Percentiles rank a stretch among this genome's conserved stretches.
phyloP scores from a whole-genome alignment of 2,888 invertebrate genomes.

The Pollenia angustigena region DNA sequence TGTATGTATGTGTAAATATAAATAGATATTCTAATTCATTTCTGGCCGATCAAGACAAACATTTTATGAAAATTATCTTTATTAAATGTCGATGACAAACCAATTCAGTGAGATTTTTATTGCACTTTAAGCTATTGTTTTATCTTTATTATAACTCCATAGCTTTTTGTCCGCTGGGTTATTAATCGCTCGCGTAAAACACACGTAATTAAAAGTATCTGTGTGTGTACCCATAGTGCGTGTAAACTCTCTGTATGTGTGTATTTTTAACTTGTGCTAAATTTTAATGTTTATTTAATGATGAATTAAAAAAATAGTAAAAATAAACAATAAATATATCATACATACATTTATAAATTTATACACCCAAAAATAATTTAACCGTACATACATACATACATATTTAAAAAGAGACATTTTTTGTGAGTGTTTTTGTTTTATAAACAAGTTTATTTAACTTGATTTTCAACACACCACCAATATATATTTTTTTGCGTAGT shows the following conservation, averaged over 20 bases:
- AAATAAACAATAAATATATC: slow-evolving; percentile 10
- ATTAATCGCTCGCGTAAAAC: neutral
- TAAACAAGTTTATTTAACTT: slow-evolving; percentile 52
- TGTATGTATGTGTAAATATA: too few species aligned
- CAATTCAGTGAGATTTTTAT: neutral
- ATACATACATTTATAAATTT: neutral
- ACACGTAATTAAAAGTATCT: neutral
- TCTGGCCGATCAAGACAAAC: too few species aligned
- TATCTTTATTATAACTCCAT: too few species aligned
- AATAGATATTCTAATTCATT: too few species aligned
- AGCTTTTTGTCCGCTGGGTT: neutral
- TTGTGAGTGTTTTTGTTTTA: neutral
- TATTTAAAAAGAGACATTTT: neutral
- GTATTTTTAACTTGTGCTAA: slow-evolving; percentile 11
- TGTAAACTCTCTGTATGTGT: neutral
- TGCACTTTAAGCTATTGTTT: too few species aligned
- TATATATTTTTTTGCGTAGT: slow-evolving; percentile 25
- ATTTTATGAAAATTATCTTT: too few species aligned
- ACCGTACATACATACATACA: neutral
- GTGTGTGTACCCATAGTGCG: neutral
- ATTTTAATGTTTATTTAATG: slow-evolving; percentile 41
- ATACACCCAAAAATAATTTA: neutral
- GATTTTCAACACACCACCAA: slow-evolving; percentile 44
- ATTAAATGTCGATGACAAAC: too few species aligned
- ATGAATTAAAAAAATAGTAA: slow-evolving; percentile 2